A percentile compares a stretch with the other conserved stretches of the same genome.
These are phyloP conservation scores for Elephantulus edwardii DNA, from an alignment of 2,113 vertebrate species.

Conservation along the genomic window DNA sequence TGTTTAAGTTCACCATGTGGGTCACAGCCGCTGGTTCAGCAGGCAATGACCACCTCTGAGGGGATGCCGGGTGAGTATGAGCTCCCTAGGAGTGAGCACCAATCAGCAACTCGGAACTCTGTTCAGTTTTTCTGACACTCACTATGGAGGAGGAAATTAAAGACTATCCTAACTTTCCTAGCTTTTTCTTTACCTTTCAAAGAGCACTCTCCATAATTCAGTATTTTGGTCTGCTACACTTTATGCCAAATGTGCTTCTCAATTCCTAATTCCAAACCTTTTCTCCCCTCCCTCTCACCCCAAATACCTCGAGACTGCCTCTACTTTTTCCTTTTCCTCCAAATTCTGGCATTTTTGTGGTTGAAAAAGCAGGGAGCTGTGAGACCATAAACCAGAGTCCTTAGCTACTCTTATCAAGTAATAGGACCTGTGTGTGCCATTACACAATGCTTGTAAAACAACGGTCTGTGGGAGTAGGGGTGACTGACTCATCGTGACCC, in stretches of 20 bases:
- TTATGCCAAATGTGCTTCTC: not conserved
- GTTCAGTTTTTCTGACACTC: not conserved
- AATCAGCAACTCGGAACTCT: not conserved
- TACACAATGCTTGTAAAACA: not conserved
- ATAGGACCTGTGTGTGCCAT: not conserved
- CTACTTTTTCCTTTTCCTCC: not conserved
- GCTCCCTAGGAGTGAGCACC: not conserved
- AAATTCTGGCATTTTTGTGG: not conserved
- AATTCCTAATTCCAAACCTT: not conserved
- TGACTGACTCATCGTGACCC: not conserved
- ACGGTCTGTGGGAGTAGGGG: too few species aligned
- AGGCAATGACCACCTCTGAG: not conserved
- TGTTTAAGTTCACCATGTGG: not conserved
- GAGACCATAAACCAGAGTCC: not conserved
- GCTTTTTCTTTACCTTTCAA: not conserved
- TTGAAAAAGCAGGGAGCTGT: not conserved
- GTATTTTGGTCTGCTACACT: not conserved
- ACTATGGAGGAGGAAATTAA: not conserved
- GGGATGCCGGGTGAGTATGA: not conserved
- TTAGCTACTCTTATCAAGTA: not conserved
- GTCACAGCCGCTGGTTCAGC: constrained; percentile 15
- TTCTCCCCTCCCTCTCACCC: not conserved
- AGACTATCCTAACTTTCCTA: not conserved
- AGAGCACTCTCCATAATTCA: not conserved
- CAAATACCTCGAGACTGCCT: not conserved